Evolutionary conservation across 2,888 invertebrate species (phyloP).

Genomic region (Caenorhabditis zanzibari): DNA sequence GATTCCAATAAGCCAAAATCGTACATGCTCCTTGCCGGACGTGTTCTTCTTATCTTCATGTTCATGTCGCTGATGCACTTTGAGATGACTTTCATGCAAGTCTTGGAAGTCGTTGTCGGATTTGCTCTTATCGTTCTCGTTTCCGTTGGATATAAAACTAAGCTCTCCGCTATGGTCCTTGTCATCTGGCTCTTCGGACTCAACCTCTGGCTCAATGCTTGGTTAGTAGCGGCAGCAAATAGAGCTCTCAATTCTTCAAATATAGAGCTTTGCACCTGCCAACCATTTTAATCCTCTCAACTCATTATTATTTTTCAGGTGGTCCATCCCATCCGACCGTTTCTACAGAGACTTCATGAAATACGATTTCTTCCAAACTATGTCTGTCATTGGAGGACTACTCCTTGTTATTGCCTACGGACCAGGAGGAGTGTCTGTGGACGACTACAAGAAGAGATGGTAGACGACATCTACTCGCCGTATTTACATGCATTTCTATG

Average conservation of each 20-base stretch:
- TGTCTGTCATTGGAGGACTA: conserved; percentile 97
- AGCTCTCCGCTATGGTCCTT: conserved; percentile 95
- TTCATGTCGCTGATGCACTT: conserved; percentile 96
- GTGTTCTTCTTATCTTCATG: conserved; percentile 97
- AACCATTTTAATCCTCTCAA: too few species aligned
- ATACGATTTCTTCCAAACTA: conserved; percentile 97
- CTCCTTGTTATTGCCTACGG: conserved; percentile 98
- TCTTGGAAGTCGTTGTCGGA: conserved; percentile 90
- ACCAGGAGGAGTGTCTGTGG: conserved; percentile 99
- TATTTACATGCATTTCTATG: conserved; percentile 45
- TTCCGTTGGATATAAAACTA: conserved; percentile 98
- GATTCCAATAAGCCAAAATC: conserved; percentile 91
- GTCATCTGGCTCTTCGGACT: conserved; percentile 91
- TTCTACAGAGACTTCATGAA: conserved; percentile 99
- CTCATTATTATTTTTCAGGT: conserved; percentile 84
- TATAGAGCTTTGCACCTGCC: too few species aligned
- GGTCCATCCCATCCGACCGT: conserved; percentile 95
- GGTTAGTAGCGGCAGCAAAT: conserved; percentile 85
- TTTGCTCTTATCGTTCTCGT: conserved; percentile 96
- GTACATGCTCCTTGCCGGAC: conserved; percentile 95
- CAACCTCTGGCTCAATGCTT: conserved; percentile 98
- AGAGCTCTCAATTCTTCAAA: background rate
- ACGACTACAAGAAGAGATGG: conserved; percentile 99
- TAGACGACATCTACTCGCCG: conserved; percentile 84
- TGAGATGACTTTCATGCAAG: conserved; percentile 91